Evolutionary conservation across 2,113 vertebrate species (phyloP), one percentile per base, ranked within the genome.

Genomic region (Gracilinanus agilis): DNA sequence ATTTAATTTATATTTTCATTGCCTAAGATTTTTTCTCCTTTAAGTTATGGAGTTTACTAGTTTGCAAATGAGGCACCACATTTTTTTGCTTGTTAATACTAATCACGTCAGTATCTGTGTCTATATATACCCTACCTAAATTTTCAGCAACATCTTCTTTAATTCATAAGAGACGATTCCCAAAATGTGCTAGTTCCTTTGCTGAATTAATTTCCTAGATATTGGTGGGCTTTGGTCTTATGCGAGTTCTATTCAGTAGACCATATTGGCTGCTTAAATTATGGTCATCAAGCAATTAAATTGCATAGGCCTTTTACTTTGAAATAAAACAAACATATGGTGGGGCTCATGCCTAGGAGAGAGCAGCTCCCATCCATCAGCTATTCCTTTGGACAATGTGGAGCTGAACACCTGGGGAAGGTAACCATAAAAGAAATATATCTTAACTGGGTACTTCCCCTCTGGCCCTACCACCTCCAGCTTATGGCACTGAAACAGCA

Each of bases 251-350:
- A 83, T 40, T 83, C 67, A 83, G 67, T 40, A 83, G 67, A 9
- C 67, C 67, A 83, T 83, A 75, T 83, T 83, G n/a, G 67, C 67
- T 83, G 67, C 67, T 83, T 83, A 83, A 83, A 83, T 40, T 83
- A 83, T 83, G 34, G 67, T 40, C 67, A 83, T 83, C 67, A 83
- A 83, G 67, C 67, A 83, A 83, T 83, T 83, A 83, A 83, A 83
- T 83, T 83, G 67, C 67, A 83, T 83, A 40, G 67, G n/a, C 67
- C n/a, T 83, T 83, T 83, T 83, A 83, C 67, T 83, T 83, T 83
- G 67, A 83, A 83, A 83, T 83, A 83, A 83, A 83, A 83, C n/a
- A 83, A 83, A 83, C 67, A 83, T 83, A 83, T 83, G 67, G 67
- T 83, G 5, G 16, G n/a, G n/a, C 67, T 21, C 67, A 83, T 83